A percentile compares a stretch with the other conserved stretches of the same genome.
phyloP scores from a whole-genome alignment of 1,140 invertebrate genomes.

The Drosophila tsacasi region DNA sequence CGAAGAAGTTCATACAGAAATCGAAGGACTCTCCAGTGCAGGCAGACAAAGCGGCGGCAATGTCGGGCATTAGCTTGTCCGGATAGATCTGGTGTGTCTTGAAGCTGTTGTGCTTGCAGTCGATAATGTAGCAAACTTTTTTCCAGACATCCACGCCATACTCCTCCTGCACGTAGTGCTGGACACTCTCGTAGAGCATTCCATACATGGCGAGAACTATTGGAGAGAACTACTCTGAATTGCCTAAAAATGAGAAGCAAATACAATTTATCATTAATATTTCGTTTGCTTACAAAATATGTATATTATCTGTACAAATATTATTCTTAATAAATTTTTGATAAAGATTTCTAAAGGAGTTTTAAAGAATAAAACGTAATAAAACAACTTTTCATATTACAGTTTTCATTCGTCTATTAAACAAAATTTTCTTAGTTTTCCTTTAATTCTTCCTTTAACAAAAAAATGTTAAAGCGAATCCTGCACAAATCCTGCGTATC shows the following conservation, averaged over 20 bases:
- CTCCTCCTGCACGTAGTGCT: constrained; percentile 92
- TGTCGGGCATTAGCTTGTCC: constrained; percentile 91
- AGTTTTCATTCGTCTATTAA: background rate
- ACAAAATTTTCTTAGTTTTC: background rate
- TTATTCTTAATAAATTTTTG: background rate
- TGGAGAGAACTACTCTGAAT: background rate
- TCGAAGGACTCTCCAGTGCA: constrained; percentile 87
- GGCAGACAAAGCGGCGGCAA: constrained; percentile 89
- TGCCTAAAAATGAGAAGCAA: background rate
- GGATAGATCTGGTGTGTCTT: constrained; percentile 93
- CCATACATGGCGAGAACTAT: constrained; percentile 90
- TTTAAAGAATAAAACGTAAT: background rate
- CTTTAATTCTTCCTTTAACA: background rate
- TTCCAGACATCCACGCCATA: constrained; percentile 93
- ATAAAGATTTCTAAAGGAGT: background rate
- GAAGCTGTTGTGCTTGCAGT: constrained; percentile 90
- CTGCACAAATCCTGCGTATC: background rate
- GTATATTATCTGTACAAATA: background rate
- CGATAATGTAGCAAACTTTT: constrained; percentile 89
- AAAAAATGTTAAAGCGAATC: background rate
- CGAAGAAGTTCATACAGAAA: constrained; percentile 94
- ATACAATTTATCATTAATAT: too few relatives aligned
- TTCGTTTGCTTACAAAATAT: too few relatives aligned
- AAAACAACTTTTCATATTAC: background rate
- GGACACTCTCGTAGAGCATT: constrained; percentile 93